Conservation (phyloP, 2,113 vertebrate genomes). For the Lophius piscatorius region DNA sequence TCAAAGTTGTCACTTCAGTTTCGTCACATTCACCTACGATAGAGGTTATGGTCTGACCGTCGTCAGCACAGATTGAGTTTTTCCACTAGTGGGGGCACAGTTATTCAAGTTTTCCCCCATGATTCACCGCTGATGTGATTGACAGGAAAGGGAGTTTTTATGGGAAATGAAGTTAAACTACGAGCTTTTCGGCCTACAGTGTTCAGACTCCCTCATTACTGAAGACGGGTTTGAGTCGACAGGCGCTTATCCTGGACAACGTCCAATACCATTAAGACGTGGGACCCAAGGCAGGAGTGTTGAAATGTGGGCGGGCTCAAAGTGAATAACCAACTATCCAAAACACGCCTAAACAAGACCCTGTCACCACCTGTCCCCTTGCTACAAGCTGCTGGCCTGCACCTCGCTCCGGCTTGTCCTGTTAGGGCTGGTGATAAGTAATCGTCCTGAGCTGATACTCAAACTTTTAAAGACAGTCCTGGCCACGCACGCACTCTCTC, state of each 20-base stretch:
- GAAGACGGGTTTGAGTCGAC: no score
- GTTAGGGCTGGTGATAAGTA: slow-evolving; percentile 56
- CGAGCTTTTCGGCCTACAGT: no score
- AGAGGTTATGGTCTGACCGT: no score
- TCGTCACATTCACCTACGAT: no score
- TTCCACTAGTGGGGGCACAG: no score
- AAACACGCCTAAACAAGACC: slow-evolving; percentile 55
- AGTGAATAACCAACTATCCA: slow-evolving; percentile 3
- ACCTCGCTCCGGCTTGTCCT: slow-evolving; percentile 31
- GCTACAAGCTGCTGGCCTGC: slow-evolving; percentile 6
- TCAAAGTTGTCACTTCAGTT: no score
- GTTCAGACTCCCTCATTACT: background rate
- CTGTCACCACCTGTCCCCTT: slow-evolving; percentile 58
- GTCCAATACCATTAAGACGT: background rate
- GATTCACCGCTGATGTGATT: no score
- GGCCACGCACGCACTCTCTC: slow-evolving; percentile 22
- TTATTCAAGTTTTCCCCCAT: no score
- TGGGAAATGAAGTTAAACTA: no score
- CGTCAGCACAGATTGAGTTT: no score
- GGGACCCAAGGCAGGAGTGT: background rate
- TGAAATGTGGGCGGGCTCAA: slow-evolving; percentile 4
- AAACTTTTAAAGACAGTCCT: slow-evolving; percentile 50
- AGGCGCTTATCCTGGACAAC: background rate
- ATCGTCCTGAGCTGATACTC: slow-evolving; percentile 50
- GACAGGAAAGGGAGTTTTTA: no score